A percentile compares a stretch with the other conserved stretches of the same genome.
phyloP scores from a whole-genome alignment of 2,888 invertebrate genomes.

The Neocrepidodera transversa region DNA sequence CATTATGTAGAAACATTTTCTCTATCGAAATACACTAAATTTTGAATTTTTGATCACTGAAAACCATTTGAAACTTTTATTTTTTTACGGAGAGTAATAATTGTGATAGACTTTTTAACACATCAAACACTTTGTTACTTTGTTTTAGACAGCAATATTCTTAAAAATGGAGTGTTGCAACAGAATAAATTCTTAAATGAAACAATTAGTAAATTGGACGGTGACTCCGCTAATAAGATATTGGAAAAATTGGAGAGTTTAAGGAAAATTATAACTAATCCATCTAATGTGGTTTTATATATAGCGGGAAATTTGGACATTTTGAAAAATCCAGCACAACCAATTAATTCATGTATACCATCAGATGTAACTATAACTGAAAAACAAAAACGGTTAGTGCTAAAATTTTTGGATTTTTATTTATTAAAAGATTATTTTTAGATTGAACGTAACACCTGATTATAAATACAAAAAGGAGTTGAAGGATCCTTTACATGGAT shows the following conservation, averaged over 20 bases:
- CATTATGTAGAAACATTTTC: too few species aligned
- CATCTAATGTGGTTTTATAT: slow-evolving; percentile 72
- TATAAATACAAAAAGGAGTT: slow-evolving; percentile 58
- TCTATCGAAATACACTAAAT: too few species aligned
- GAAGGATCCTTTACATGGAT: slow-evolving; percentile 62
- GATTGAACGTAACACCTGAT: slow-evolving; percentile 61
- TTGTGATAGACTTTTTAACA: too few species aligned
- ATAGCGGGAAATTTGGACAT: slow-evolving; percentile 75
- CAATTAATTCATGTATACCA: slow-evolving; percentile 47
- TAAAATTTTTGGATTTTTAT: not conserved
- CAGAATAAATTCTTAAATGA: slow-evolving; percentile 80
- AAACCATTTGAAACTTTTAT: too few species aligned
- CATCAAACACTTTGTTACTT: too few species aligned
- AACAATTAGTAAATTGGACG: slow-evolving; percentile 67
- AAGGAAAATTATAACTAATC: slow-evolving; percentile 66
- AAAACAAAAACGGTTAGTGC: slow-evolving; percentile 37
- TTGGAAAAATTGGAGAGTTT: slow-evolving; percentile 66
- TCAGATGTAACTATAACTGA: slow-evolving; percentile 24
- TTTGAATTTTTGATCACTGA: too few species aligned
- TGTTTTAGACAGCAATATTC: slow-evolving; percentile 72
- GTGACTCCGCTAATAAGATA: slow-evolving; percentile 60
- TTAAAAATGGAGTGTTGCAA: slow-evolving; percentile 73
- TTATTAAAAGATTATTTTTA: slow-evolving; percentile 31
- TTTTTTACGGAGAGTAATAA: too few species aligned
- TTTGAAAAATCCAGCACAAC: slow-evolving; percentile 63